Conservation (phyloP, 2,888 invertebrate species). For the Drosophila anomalata region DNA sequence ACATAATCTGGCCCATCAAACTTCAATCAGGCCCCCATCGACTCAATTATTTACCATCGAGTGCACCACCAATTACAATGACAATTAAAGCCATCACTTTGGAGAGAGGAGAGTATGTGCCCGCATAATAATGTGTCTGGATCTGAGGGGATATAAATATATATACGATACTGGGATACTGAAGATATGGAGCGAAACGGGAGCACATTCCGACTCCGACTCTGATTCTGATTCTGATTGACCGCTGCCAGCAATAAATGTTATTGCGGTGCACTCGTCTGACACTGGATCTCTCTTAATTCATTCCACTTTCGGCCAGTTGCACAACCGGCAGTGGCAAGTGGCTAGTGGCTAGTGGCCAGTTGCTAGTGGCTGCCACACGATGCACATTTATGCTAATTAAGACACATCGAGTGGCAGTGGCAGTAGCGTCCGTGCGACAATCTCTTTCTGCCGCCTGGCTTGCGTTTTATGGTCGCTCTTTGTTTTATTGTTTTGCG, state of each 20-base stretch:
- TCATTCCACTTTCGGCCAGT: slow-evolving; percentile 6
- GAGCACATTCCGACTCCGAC: slow-evolving; percentile 21
- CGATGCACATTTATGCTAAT: slow-evolving; percentile 71
- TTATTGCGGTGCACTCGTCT: slow-evolving; percentile 55
- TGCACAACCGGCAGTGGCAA: slow-evolving; percentile 34
- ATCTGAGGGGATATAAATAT: slow-evolving; percentile 11
- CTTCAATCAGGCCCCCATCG: slow-evolving; percentile 39
- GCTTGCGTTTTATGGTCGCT: slow-evolving; percentile 69
- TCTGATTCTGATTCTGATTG: slow-evolving; percentile 48
- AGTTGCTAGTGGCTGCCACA: slow-evolving; percentile 6
- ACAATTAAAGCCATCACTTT: slow-evolving; percentile 50
- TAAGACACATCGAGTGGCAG: slow-evolving; percentile 67
- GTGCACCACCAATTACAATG: slow-evolving; percentile 62
- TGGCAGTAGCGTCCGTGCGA: background rate
- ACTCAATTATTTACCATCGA: slow-evolving; percentile 60
- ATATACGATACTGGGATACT: background rate
- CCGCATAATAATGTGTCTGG: slow-evolving; percentile 66
- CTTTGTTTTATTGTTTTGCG: slow-evolving; percentile 63
- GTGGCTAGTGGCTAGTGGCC: background rate
- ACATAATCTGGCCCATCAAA: slow-evolving; percentile 37
- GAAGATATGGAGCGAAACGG: slow-evolving; percentile 24
- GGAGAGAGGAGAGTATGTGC: slow-evolving; percentile 20
- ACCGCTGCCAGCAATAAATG: slow-evolving; percentile 63
- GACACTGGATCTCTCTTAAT: slow-evolving; percentile 28
- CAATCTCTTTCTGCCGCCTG: slow-evolving; percentile 44